Conservation (phyloP, 2,113 vertebrate species). For the Odocoileus virginianus region DNA sequence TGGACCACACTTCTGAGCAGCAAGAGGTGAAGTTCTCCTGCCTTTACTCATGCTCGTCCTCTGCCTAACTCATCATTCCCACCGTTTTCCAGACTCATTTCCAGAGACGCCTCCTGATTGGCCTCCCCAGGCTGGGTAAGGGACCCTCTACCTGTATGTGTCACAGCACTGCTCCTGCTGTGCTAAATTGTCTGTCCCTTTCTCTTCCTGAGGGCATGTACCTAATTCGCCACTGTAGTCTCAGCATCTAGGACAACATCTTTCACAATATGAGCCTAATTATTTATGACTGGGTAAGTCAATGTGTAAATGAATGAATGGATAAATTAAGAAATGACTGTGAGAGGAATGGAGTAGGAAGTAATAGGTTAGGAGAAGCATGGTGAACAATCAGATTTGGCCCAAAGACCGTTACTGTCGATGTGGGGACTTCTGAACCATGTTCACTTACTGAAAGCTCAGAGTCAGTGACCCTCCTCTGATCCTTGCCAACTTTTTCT, state of each 20-base stretch:
- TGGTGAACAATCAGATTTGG: neutral
- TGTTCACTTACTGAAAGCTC: neutral
- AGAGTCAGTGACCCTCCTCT: conserved; percentile 45
- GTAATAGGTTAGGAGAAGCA: neutral
- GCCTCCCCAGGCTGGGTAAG: neutral
- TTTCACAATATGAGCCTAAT: neutral
- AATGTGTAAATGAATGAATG: neutral
- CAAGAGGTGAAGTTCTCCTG: neutral
- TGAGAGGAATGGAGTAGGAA: neutral
- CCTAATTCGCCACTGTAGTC: neutral
- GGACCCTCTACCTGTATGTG: neutral
- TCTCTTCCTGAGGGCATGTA: neutral
- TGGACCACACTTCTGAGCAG: neutral
- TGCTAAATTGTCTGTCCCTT: neutral
- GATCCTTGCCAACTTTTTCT: conserved; percentile 51
- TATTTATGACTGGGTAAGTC: neutral
- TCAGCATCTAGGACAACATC: neutral
- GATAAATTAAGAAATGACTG: neutral
- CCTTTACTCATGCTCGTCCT: neutral
- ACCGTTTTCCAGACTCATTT: neutral
- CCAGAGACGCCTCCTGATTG: neutral
- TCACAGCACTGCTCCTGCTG: neutral
- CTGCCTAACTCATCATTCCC: neutral
- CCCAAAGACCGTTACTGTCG: neutral
- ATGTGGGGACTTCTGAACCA: neutral